Conservation (phyloP, 2,888 invertebrate species). For the Graphium colonna region DNA sequence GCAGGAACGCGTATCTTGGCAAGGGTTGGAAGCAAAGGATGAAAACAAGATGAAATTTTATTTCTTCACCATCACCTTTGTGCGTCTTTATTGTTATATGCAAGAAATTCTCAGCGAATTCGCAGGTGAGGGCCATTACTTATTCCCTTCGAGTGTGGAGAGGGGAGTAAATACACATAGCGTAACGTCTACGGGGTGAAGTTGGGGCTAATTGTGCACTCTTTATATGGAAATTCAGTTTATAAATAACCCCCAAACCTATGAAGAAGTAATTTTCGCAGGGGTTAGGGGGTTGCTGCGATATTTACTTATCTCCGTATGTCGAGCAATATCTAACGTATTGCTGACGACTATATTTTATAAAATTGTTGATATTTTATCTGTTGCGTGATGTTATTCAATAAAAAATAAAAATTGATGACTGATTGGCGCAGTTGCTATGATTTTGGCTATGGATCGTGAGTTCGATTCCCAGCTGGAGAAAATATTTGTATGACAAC, state of each 20-base stretch:
- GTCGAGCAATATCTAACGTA: too few species aligned
- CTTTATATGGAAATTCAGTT: constrained; percentile 34
- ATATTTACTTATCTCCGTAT: constrained; percentile 7
- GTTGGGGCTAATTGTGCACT: constrained; percentile 24
- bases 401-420: too few species aligned
- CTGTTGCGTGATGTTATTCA: too few species aligned
- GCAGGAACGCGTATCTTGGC: constrained; percentile 6
- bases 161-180: constrained; percentile 30
- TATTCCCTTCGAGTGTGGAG: constrained; percentile 35
- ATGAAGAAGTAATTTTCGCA: constrained; percentile 29
- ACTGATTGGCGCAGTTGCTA: too few species aligned
- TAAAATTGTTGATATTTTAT: too few species aligned
- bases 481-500: too few species aligned
- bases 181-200: constrained; percentile 31
- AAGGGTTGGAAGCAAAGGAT: constrained; percentile 16
- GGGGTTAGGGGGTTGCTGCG: constrained; percentile 13
- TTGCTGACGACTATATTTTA: too few species aligned
- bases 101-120: constrained; percentile 31
- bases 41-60: constrained; percentile 22
- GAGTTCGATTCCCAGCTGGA: too few species aligned
- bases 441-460: too few species aligned
- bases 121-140: constrained; percentile 43
- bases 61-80: constrained; percentile 23
- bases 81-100: constrained; percentile 33
- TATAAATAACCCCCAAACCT: constrained; percentile 33